Base-by-base conservation (phyloP, 2,888 invertebrate genomes). In the Noctuana brunneofusca region DNA sequence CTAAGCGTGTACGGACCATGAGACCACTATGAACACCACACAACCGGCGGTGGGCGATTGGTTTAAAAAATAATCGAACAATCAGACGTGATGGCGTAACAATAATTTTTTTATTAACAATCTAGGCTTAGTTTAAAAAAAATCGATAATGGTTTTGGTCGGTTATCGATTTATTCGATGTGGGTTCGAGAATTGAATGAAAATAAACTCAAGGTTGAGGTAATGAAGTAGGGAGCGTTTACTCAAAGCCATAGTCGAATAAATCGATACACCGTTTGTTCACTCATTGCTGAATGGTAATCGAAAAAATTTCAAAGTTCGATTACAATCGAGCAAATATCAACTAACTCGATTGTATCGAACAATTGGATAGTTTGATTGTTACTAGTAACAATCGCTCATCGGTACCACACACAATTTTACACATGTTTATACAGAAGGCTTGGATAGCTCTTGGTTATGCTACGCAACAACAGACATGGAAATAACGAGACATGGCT, bases 1-100 rank as follows among this genome's bases (percentile, higher is more conserved):
- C 75, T 75, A 69, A 68, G 64, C 70, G 68, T 70, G 67, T 66
- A 57, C 68, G 67, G 69, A 75, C 75, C 63, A 65, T 70, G 65
- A 69, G 71, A 54, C 71, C 46, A 12, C 46, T 48, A 9, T 35
- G n/a, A 54, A 46, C 43, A 43, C 43, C 18, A 18, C 43, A 43
- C 9, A 2, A 3, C 43, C 9, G 3, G 18, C 43, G 14, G n/a
- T 38, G 38, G 38, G 14, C 38, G 5, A 38, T 38, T 38, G 38
- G 16, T 18, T 18, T 43, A 6, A 14, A 12, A 12, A 32, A 32
- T 8, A 32, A 12, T 9, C 32, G 32, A 32, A 3, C 27, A 3
- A 3, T 27, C 27, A 27, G 3, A 27, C 27, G 27, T 27, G 27
- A 27, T 27, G 27, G 4, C 8, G 27, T 27, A 5, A 27, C 27